phyloP scores from a whole-genome alignment of 2,113 vertebrate genomes.

The Thunnus thynnus region DNA sequence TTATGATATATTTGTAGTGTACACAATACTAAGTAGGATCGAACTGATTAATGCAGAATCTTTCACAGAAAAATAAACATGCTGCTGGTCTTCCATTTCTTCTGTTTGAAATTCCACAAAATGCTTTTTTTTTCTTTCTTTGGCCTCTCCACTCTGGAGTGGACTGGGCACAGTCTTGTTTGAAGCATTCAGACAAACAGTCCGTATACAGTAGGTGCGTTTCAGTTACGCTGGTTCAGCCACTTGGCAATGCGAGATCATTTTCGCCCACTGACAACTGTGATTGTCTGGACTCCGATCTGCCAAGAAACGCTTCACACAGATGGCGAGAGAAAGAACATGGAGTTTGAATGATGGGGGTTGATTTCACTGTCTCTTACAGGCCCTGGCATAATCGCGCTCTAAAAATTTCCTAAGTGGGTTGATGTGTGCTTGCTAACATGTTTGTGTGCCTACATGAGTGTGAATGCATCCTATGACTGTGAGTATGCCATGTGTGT shows the following conservation, averaged over 20 bases:
- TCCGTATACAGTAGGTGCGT: slow-evolving; percentile 34
- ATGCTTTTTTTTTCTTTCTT: slow-evolving; percentile 8
- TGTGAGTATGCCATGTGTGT: slow-evolving; percentile 44
- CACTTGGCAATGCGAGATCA: slow-evolving; percentile 71
- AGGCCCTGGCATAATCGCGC: slow-evolving; percentile 52
- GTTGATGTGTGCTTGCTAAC: slow-evolving; percentile 70
- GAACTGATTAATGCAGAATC: not conserved
- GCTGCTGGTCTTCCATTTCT: not conserved
- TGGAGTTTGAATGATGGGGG: slow-evolving; percentile 58
- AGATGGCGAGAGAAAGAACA: slow-evolving; percentile 75
- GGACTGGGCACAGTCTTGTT: slow-evolving; percentile 19
- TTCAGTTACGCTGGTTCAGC: slow-evolving; percentile 54
- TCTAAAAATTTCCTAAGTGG: slow-evolving; percentile 78
- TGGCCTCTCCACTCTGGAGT: slow-evolving; percentile 19
- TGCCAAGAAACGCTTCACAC: slow-evolving; percentile 80
- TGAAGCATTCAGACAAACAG: slow-evolving; percentile 21
- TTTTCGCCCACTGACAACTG: slow-evolving; percentile 82
- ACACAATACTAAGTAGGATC: not conserved
- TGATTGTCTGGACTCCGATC: slow-evolving; percentile 77
- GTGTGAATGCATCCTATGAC: slow-evolving; percentile 54
- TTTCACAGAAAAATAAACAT: not conserved
- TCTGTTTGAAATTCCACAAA: slow-evolving; percentile 15
- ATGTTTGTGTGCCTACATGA: slow-evolving; percentile 57
- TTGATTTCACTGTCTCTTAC: slow-evolving; percentile 65
- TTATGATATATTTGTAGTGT: not conserved